phyloP scores from a whole-genome alignment of 1,140 invertebrate species.

The Latrodectus geometricus region DNA sequence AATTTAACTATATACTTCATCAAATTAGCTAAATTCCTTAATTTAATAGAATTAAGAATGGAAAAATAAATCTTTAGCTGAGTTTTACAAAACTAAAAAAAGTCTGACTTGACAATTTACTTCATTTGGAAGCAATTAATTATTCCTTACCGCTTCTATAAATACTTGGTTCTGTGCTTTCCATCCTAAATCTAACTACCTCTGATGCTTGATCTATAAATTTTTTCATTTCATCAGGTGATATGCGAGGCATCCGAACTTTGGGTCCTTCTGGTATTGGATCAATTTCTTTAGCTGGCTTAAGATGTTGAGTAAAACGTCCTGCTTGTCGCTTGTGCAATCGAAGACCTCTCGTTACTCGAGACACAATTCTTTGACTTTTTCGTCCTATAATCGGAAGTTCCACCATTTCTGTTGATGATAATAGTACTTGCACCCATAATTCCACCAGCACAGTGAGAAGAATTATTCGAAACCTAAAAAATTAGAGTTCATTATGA shows the following conservation, averaged over 20 bases:
- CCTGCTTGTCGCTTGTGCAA: conserved; percentile 58
- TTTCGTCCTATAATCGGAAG: conserved; percentile 55
- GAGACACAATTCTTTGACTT: conserved; percentile 55
- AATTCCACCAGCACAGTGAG: conserved; percentile 48
- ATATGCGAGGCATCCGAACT: conserved; percentile 68
- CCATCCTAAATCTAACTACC: conserved; percentile 42
- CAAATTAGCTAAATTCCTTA: too few species aligned
- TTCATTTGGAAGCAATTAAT: too few species aligned
- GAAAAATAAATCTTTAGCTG: too few species aligned
- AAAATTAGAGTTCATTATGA: not conserved
- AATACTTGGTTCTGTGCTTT: conserved; percentile 62
- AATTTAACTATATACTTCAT: too few species aligned
- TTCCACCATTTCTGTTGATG: conserved; percentile 57
- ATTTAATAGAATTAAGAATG: too few species aligned
- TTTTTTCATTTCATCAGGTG: conserved; percentile 66
- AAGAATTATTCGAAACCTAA: conserved; percentile 44
- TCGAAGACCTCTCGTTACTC: conserved; percentile 41
- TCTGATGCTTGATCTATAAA: conserved; percentile 58
- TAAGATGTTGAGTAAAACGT: conserved; percentile 64
- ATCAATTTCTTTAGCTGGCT: conserved; percentile 65
- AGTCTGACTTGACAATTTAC: too few species aligned
- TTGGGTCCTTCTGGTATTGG: conserved; percentile 65
- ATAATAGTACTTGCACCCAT: conserved; percentile 51
- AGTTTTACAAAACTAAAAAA: too few species aligned
- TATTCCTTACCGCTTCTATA: conserved; percentile 60